phyloP scores from a whole-genome alignment of 2,888 invertebrate species.

The Rhorus exstirpatorius region DNA sequence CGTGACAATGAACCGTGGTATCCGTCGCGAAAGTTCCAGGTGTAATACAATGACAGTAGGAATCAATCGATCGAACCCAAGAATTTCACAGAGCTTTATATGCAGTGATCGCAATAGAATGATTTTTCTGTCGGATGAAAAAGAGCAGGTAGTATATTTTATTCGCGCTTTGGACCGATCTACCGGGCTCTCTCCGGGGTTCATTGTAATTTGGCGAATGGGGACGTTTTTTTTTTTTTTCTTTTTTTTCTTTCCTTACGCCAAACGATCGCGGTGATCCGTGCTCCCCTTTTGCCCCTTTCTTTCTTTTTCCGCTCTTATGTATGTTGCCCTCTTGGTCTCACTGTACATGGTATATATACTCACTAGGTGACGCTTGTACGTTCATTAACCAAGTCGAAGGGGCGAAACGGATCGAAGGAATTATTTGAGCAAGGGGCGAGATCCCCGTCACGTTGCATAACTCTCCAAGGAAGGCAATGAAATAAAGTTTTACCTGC shows the following conservation, averaged over 20 bases:
- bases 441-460: constrained; percentile 11
- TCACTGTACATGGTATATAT: not conserved
- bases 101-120: constrained; percentile 74
- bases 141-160: constrained; percentile 68
- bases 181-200: constrained; percentile 34
- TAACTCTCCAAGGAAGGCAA: constrained; percentile 31
- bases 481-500: constrained; percentile 64
- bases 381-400: constrained; percentile 66
- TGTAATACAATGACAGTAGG: constrained; percentile 67
- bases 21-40: constrained; percentile 52
- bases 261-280: constrained; percentile 59
- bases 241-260: constrained; percentile 56
- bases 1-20: constrained; percentile 51
- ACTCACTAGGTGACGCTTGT: constrained; percentile 49
- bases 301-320: not conserved
- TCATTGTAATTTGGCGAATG: constrained; percentile 72
- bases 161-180: constrained; percentile 49
- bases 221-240: too few relatives aligned
- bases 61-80: constrained; percentile 76
- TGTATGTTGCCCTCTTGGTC: constrained; percentile 49
- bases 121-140: constrained; percentile 69
- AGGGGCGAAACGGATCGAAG: constrained; percentile 54
- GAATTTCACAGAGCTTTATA: constrained; percentile 51
- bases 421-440: constrained; percentile 58
- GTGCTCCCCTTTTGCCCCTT: constrained; percentile 55